Base-by-base conservation (phyloP, 92 coral and sea anemone species). In the Parazoanthus darwini region DNA sequence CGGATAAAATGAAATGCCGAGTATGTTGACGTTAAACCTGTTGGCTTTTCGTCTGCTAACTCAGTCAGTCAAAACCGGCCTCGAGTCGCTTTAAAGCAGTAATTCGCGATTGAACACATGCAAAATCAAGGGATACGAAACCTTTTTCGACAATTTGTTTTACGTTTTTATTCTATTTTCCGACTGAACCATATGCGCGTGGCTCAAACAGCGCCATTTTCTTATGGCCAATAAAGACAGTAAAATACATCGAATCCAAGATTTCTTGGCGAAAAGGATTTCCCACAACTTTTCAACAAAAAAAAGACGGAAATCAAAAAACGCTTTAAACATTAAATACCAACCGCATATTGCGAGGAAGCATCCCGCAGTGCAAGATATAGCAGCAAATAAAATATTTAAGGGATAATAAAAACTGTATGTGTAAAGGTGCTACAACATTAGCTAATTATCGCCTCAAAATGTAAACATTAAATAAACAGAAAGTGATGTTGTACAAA, bases 371-470 rank as follows among this genome's bases (percentile, higher is more conserved):
- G 87, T 14, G 87, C 29, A 5, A 70, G 38, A 25, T 29, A 18
- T 70, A 73, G 16, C 59, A 71, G 39, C 87, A 50, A 29, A 84
- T 84, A 50, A 84, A 84, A 70, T 70, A 84, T 84, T 84, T 42
- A 84, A 72, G 50, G 33, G 78, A 25, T 82, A 82, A 82, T 82
- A 82, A 67, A 50, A 26, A 10, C 8, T 70, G 65, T 20, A 74
- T 20, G 66, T 44, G 63, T 42, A 3, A 38, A 78, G 75, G 36
- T 22, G 58, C 37, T 42, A n/a, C 13, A 70, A 71, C 87, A 71
- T 46, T 71, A 71, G 79, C 87, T 84, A 84, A 84, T 84, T 84
- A 84, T 71, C 87, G 79, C 78, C 79, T 84, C 33, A 9, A 33
- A 48, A 84, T 50, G 48, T 84, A 70, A 84, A 84, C 87, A 84